Percentiles rank a stretch among this genome's conserved stretches.
Conservation (phyloP, 2,888 invertebrate species). For the Buathra laborator region DNA sequence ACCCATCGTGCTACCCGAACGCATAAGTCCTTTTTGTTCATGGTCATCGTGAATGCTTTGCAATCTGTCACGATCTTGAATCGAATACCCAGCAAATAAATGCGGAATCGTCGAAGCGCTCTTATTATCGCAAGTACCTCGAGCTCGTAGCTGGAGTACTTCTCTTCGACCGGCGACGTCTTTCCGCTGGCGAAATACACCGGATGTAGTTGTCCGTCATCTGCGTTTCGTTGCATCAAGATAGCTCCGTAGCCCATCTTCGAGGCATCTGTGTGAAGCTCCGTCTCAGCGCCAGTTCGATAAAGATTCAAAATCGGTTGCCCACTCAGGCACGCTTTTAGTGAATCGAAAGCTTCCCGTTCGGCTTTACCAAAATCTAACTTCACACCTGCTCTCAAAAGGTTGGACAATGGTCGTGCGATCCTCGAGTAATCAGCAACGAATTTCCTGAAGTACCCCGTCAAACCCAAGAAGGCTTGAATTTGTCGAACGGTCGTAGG, state of each 20-base stretch:
- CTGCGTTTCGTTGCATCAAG: constrained; percentile 71
- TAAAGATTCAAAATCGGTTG: constrained; percentile 67
- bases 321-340: constrained; percentile 55
- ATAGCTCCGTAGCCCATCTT: constrained; percentile 72
- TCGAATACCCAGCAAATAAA: constrained; percentile 71
- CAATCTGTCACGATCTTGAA: no score
- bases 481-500: constrained; percentile 48
- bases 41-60: constrained; percentile 19
- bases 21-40: constrained; percentile 33
- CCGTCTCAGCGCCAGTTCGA: constrained; percentile 51
- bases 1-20: constrained; percentile 34
- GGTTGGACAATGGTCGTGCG: constrained; percentile 73
- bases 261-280: constrained; percentile 71
- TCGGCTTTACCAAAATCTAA: constrained; percentile 64
- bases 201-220: constrained; percentile 68
- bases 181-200: constrained; percentile 74
- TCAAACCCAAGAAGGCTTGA: constrained; percentile 69
- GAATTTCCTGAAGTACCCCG: constrained; percentile 72
- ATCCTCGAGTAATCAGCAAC: constrained; percentile 68
- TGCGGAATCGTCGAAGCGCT: constrained; percentile 69
- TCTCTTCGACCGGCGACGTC: constrained; percentile 71
- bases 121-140: constrained; percentile 75
- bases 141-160: constrained; percentile 73
- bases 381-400: constrained; percentile 68
- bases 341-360: constrained; percentile 47